Evolutionary conservation across 1,140 invertebrate species (phyloP).

Genomic region (Drosophila kikkawai): DNA sequence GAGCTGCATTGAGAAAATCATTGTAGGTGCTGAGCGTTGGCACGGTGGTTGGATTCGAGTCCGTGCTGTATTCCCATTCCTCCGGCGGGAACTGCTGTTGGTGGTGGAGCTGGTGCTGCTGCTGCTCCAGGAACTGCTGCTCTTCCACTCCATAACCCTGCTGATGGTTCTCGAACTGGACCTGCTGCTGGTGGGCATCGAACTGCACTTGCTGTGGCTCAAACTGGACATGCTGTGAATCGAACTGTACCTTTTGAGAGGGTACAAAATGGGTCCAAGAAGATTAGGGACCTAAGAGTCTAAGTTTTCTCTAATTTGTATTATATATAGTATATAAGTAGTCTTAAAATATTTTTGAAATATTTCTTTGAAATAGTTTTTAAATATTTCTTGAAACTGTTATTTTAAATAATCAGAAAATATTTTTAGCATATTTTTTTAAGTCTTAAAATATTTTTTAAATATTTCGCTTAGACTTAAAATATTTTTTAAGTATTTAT

Average conservation of each 20-base stretch:
- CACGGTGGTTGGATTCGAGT: not conserved
- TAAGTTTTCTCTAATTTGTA: too few relatives aligned
- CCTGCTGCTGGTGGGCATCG: not conserved
- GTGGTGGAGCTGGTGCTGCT: not conserved
- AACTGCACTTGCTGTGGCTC: not conserved
- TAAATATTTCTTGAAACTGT: not conserved
- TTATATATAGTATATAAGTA: too few relatives aligned
- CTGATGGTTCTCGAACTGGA: slow-evolving; percentile 61
- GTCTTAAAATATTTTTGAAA: too few relatives aligned
- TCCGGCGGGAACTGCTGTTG: slow-evolving; percentile 11
- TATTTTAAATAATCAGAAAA: too few relatives aligned
- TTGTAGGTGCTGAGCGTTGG: slow-evolving; percentile 25
- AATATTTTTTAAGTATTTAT: not conserved
- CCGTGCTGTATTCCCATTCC: slow-evolving; percentile 1
- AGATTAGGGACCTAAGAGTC: too few relatives aligned
- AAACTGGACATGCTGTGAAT: not conserved
- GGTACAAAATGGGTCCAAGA: too few relatives aligned
- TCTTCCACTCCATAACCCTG: slow-evolving; percentile 21
- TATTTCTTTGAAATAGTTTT: not conserved
- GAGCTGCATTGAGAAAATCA: slow-evolving; percentile 56
- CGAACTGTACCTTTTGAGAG: not conserved
- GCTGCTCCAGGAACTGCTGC: slow-evolving; percentile 11
- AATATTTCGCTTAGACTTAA: too few relatives aligned
- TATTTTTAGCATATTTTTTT: too few relatives aligned
- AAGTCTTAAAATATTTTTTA: too few relatives aligned